These are phyloP conservation scores for Eurystomus gularis DNA, from an alignment of 2,113 vertebrate genomes.

Conservation along the genomic window DNA sequence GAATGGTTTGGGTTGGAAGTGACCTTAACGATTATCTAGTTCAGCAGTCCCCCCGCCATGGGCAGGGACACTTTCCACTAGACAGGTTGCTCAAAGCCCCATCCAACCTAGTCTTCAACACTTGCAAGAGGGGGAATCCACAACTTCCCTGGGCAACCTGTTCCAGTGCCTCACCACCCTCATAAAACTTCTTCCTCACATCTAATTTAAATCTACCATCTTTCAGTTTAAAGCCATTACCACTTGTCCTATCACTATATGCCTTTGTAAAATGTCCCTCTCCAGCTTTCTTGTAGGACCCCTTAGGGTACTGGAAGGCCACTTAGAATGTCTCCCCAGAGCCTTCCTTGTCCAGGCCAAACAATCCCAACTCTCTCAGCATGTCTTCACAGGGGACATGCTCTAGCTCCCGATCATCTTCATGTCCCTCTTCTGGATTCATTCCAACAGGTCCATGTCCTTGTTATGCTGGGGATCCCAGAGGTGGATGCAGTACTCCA, in stretches of 20 bases:
- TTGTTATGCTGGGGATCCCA: neutral
- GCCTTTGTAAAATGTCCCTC: neutral
- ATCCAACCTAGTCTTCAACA: neutral
- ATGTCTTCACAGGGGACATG: neutral
- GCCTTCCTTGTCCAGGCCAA: neutral
- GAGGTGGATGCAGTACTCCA: neutral
- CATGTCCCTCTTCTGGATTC: neutral
- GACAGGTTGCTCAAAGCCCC: neutral
- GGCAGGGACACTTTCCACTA: neutral
- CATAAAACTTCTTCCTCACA: neutral
- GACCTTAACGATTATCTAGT: neutral
- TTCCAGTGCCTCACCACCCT: neutral
- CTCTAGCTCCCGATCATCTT: neutral
- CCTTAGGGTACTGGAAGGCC: neutral
- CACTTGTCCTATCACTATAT: neutral
- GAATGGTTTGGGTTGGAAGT: neutral
- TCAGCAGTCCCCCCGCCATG: neutral
- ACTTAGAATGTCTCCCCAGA: neutral
- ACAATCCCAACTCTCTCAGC: neutral
- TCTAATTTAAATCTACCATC: too few species aligned
- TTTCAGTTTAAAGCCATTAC: neutral
- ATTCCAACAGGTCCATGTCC: neutral
- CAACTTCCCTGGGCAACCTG: neutral
- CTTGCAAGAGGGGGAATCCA: neutral
- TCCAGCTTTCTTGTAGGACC: neutral